Conservation (phyloP, 1,140 invertebrate genomes). For the Cecropterus lyciades region DNA sequence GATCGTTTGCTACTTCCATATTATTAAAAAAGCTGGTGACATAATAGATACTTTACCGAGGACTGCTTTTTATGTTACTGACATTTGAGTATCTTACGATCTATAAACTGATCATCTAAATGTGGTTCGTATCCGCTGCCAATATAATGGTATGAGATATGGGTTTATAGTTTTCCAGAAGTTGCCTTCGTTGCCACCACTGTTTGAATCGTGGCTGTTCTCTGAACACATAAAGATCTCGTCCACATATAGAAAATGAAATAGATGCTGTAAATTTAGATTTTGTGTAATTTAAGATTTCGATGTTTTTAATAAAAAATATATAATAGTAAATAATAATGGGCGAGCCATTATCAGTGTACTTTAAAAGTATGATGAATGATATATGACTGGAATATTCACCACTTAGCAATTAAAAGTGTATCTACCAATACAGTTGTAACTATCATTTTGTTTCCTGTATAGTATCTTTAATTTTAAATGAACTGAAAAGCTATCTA, state of each 20-base stretch:
- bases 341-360: too few species aligned
- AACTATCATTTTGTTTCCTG: too few species aligned
- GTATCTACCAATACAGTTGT: too few species aligned
- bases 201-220: conserved; percentile 40
- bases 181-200: conserved; percentile 30
- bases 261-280: not conserved
- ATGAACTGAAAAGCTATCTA: too few species aligned
- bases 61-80: not conserved
- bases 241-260: conserved; percentile 11
- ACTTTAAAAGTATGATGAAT: too few species aligned
- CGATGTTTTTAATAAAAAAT: too few species aligned
- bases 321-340: too few species aligned
- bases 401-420: too few species aligned
- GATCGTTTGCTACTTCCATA: too few species aligned
- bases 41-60: not conserved
- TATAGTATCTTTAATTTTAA: too few species aligned
- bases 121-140: conserved; percentile 17
- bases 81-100: conserved; percentile 13
- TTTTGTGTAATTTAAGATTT: too few species aligned
- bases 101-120: conserved; percentile 27
- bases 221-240: conserved; percentile 48
- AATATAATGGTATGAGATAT: conserved; percentile 47
- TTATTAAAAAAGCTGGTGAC: not conserved
- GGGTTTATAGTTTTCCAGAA: conserved; percentile 77
- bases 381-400: too few species aligned